Base-by-base conservation (phyloP, 2,888 invertebrate genomes). In the Lasius fuliginosus region DNA sequence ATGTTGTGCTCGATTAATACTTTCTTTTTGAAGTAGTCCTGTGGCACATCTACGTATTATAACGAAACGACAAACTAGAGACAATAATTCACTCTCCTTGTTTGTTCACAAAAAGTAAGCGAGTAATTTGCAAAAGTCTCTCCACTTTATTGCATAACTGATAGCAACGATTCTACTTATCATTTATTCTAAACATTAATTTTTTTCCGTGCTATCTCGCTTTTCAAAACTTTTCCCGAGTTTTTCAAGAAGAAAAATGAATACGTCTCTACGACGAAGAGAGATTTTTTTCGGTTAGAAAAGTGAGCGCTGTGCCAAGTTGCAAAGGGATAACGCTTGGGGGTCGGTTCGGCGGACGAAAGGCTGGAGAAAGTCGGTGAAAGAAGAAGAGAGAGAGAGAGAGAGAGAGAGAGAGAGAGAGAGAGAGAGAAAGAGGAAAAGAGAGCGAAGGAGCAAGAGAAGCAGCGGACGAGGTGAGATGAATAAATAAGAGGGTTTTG, bases 401-500 rank as follows among this genome's bases (percentile, higher is more conserved):
- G 49, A 18, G 3, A 49, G 49, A 18, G 18, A n/a, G n/a, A n/a
- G n/a, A n/a, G n/a, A 3, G 15, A 12, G 15, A 46, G n/a, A 53
- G n/a, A 46, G 15, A 3, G 15, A 12, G 15, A 46, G n/a, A 53
- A 8, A 46, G 15, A 49, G 30, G 62, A 56, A 49, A 12, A 46
- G 27, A 77, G 76, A 82, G 53, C 82, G 85, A 85, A 58, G 74
- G 83, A 62, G 79, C 40, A 67, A 73, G 74, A 53, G 74, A 73
- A 76, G 84, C 79, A 65, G 85, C 46, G 85, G 88, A 87, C 90
- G 92, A 93, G 93, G 94, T 92, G 94, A 94, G 94, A 94, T 94
- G 94, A 94, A 94, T 94, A 94, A 94, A 94, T 94, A 94, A 94
- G 93, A 94, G 93, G 93, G 92, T 93, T 93, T 92, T 94, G 93